Conservation (phyloP, 1,140 invertebrate species). For the Cotesia vestalis region DNA sequence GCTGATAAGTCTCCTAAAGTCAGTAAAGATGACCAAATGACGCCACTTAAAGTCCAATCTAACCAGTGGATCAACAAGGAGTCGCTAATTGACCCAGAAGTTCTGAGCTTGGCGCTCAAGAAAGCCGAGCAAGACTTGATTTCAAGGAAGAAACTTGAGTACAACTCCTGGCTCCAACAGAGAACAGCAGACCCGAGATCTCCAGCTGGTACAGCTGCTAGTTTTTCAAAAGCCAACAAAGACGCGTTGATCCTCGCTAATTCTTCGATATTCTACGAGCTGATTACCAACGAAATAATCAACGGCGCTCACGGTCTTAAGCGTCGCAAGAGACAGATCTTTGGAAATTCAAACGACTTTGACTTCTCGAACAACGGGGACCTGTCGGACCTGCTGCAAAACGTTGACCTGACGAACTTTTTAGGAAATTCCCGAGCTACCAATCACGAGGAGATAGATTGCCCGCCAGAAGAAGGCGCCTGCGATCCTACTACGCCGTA, state of each 20-base stretch:
- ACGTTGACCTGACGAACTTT: constrained; percentile 75
- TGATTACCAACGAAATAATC: constrained; percentile 85
- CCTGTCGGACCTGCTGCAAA: constrained; percentile 76
- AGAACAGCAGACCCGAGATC: constrained; percentile 80
- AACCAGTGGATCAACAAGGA: not conserved
- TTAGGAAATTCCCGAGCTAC: constrained; percentile 64
- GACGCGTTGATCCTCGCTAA: constrained; percentile 84
- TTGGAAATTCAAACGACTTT: constrained; percentile 72
- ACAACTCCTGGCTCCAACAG: constrained; percentile 77
- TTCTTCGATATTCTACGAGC: constrained; percentile 86
- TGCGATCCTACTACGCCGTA: constrained; percentile 86
- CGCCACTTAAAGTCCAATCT: not conserved
- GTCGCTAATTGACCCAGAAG: constrained; percentile 52
- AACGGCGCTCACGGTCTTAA: constrained; percentile 71
- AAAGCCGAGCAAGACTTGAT: constrained; percentile 79
- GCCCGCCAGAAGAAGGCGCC: constrained; percentile 64
- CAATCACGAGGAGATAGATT: constrained; percentile 71
- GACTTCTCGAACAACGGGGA: constrained; percentile 72
- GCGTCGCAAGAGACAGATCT: constrained; percentile 75
- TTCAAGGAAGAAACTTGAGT: constrained; percentile 77
- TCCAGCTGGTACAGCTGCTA: constrained; percentile 84
- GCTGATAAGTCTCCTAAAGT: not conserved
- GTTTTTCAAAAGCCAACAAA: constrained; percentile 87
- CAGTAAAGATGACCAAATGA: too few species aligned
- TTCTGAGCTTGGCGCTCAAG: constrained; percentile 72